phyloP scores from a whole-genome alignment of 2,113 vertebrate genomes.

The Panurus biarmicus region DNA sequence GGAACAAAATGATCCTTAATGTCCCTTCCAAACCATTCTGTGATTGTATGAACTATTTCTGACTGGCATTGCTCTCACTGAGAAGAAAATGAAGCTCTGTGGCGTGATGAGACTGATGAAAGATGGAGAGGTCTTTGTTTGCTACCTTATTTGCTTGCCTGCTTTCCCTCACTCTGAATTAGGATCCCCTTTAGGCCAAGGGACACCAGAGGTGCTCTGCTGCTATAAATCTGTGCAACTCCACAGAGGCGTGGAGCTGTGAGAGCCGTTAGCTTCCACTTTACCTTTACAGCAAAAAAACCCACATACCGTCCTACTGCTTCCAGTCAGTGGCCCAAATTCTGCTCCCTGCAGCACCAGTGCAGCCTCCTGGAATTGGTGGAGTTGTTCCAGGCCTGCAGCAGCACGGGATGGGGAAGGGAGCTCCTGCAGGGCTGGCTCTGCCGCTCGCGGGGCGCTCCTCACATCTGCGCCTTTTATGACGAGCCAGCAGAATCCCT shows the following conservation, averaged over 20 bases:
- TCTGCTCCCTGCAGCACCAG: neutral
- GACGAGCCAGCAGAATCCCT: neutral
- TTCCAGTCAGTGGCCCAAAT: neutral
- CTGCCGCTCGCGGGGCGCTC: neutral
- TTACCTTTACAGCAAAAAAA: neutral
- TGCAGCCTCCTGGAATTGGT: neutral
- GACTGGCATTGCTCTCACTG: neutral
- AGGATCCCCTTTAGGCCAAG: neutral
- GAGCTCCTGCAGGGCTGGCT: neutral
- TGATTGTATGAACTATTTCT: neutral
- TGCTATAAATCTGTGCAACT: neutral
- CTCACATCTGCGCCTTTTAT: neutral
- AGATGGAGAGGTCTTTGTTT: neutral
- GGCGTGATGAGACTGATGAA: neutral
- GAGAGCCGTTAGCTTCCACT: neutral
- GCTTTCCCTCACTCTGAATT: neutral
- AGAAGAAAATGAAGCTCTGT: neutral
- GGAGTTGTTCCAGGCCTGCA: neutral
- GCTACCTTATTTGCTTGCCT: neutral
- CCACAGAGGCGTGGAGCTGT: fast-evolving
- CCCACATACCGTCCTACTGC: fast-evolving
- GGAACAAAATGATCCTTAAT: neutral
- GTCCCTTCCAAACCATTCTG: neutral
- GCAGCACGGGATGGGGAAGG: fast-evolving
- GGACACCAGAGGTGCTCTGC: neutral